These are phyloP conservation scores for Hydrochoerus hydrochaeris DNA, from an alignment of 2,113 vertebrate genomes.

Conservation along the genomic window DNA sequence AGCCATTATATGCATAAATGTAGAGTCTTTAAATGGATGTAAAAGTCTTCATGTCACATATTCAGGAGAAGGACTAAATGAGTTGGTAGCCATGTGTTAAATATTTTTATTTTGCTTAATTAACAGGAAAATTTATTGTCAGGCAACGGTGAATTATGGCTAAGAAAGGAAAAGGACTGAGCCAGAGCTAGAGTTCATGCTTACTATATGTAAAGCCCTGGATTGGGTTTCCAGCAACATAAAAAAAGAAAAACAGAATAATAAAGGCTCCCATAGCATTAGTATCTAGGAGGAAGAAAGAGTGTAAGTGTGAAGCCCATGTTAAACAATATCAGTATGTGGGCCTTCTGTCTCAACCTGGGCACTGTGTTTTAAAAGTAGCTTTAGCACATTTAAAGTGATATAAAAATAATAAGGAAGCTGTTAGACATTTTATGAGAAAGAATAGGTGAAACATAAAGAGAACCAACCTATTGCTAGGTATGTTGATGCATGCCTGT, in stretches of 20 bases:
- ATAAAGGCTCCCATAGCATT: background rate
- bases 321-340: rapidly evolving
- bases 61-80: background rate
- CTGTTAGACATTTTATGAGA: background rate
- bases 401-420: background rate
- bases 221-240: no score
- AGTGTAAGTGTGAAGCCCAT: background rate
- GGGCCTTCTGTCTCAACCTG: background rate
- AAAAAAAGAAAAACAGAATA: background rate
- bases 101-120: background rate
- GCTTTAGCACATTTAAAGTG: background rate
- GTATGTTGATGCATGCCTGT: no score
- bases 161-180: background rate
- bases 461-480: background rate
- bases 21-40: background rate
- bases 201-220: background rate
- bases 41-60: background rate
- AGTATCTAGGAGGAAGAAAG: background rate
- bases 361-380: background rate
- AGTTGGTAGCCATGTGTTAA: background rate
- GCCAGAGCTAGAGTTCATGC: background rate
- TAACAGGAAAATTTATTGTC: background rate
- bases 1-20: background rate
- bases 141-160: background rate
- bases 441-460: background rate